These are phyloP conservation scores for Leuciscus idus DNA, from an alignment of 2,113 vertebrate genomes.

Conservation along the genomic window DNA sequence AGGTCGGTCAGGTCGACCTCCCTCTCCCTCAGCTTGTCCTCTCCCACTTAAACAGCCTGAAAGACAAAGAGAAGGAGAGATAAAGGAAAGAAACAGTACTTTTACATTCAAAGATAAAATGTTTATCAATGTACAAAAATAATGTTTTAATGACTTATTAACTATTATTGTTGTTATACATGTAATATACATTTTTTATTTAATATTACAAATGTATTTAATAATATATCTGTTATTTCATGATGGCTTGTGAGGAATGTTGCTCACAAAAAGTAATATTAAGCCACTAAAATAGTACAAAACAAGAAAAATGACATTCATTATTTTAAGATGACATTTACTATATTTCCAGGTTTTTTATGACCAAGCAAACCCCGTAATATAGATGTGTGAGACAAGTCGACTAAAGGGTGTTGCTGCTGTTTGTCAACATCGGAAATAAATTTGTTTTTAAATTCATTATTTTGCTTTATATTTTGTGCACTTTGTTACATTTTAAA, in stretches of 20 bases:
- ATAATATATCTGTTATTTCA: background rate
- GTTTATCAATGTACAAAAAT: background rate
- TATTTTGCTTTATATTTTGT: too few species aligned
- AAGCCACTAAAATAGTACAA: background rate
- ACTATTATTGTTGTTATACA: background rate
- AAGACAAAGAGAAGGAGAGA: background rate
- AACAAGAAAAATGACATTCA: background rate
- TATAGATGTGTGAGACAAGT: too few species aligned
- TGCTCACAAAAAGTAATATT: background rate
- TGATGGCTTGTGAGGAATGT: background rate
- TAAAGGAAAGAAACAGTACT: background rate
- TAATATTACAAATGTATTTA: background rate
- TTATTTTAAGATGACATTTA: too few species aligned
- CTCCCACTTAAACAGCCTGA: slow-evolving; percentile 89
- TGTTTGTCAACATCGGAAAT: too few species aligned
- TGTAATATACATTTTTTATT: background rate
- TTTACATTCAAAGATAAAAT: background rate
- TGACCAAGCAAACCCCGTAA: background rate
- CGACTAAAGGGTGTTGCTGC: too few species aligned
- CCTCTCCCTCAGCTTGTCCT: slow-evolving; percentile 79
- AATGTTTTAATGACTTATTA: background rate
- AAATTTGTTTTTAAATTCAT: too few species aligned
- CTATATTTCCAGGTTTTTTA: background rate
- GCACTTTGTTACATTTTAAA: too few species aligned
- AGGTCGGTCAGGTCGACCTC: slow-evolving; percentile 78